Percentiles rank a stretch among this genome's conserved stretches.
Conservation (phyloP, 2,888 invertebrate genomes). For the Machimus rusticus region DNA sequence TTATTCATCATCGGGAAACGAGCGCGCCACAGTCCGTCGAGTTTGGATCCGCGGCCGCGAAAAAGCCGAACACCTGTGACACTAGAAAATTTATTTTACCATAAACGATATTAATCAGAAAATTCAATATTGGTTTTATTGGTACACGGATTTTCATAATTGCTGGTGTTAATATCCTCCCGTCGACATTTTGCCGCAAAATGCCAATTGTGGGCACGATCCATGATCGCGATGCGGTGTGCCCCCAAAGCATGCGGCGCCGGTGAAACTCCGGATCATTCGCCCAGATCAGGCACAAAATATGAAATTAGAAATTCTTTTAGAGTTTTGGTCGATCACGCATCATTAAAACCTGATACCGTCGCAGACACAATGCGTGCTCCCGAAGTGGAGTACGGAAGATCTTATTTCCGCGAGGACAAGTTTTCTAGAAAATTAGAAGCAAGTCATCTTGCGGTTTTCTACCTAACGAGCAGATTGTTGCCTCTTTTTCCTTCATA, state of each 20-base stretch:
- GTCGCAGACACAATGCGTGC: not conserved
- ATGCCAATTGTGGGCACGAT: slow-evolving; percentile 4
- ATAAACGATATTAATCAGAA: slow-evolving; percentile 19
- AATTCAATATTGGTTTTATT: slow-evolving; percentile 16
- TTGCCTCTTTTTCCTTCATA: slow-evolving; percentile 26
- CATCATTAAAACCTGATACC: slow-evolving; percentile 28
- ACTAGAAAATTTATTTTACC: slow-evolving; percentile 28
- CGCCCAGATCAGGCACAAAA: slow-evolving; percentile 1
- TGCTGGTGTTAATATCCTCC: slow-evolving; percentile 2
- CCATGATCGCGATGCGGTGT: not conserved
- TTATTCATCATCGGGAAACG: not conserved
- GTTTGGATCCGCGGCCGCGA: not conserved
- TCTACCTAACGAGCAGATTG: slow-evolving; percentile 33
- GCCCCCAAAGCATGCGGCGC: not conserved
- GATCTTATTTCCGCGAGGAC: slow-evolving; percentile 34
- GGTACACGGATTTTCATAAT: slow-evolving; percentile 19
- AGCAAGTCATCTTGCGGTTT: slow-evolving; percentile 39
- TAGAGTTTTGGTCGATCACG: slow-evolving; percentile 15
- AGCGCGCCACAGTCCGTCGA: not conserved
- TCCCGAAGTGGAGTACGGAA: slow-evolving; percentile 23
- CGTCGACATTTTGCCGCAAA: not conserved
- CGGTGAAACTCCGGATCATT: not conserved
- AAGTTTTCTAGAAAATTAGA: slow-evolving; percentile 39
- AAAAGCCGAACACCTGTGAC: slow-evolving; percentile 18
- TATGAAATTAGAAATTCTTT: slow-evolving; percentile 31